phyloP scores from a whole-genome alignment of 2,888 invertebrate species.

The Cephus rjabovi region DNA sequence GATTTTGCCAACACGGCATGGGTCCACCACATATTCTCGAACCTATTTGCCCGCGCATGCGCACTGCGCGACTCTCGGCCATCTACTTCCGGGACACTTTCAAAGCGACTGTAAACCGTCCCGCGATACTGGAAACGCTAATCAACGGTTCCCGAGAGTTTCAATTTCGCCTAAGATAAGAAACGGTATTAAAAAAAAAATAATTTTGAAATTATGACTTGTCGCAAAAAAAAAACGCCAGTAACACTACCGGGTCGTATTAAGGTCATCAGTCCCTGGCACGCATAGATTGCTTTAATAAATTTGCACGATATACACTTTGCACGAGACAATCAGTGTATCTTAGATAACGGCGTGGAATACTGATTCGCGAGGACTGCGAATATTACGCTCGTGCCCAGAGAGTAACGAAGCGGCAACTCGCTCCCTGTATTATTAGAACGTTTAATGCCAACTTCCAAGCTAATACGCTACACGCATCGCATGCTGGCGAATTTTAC shows the following conservation, averaged over 20 bases:
- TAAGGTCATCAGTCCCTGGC: neutral
- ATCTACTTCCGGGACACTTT: neutral
- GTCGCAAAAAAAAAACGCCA: neutral
- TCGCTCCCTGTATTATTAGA: constrained; percentile 3
- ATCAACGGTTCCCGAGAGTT: neutral
- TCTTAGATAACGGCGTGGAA: neutral
- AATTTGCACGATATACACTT: neutral
- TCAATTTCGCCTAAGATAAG: too few relatives aligned
- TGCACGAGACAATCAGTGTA: neutral
- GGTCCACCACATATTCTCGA: neutral
- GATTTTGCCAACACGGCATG: neutral
- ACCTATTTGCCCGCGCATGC: neutral
- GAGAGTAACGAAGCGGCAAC: neutral
- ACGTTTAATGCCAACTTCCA: constrained; percentile 15
- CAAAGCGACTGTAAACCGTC: neutral
- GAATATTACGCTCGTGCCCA: neutral
- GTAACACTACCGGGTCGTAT: too few relatives aligned
- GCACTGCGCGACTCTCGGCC: neutral
- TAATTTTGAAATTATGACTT: neutral
- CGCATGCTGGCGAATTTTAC: neutral
- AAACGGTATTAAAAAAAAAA: neutral
- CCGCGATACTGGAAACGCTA: neutral
- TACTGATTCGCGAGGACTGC: neutral
- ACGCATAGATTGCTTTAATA: neutral
- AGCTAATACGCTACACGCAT: constrained; percentile 8